Base-by-base conservation (phyloP, 2,888 invertebrate genomes). In the Mayetiola destructor region DNA sequence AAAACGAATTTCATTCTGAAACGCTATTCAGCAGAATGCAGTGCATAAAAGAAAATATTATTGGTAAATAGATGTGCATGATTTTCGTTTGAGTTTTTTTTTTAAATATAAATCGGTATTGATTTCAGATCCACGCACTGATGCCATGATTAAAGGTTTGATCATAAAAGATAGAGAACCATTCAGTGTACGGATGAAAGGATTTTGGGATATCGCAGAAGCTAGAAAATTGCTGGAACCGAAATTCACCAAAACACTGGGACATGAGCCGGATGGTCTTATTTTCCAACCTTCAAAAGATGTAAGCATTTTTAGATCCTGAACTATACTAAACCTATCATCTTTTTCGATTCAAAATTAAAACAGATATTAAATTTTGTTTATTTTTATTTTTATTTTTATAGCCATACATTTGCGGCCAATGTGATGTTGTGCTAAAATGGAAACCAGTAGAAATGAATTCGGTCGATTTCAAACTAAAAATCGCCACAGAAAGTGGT, bases 391-490 rank as follows among this genome's bases (percentile, higher is more conserved):
- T n/a, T 56, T n/a, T n/a, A 60, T 57, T 61, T 59, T 72, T 76
- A 58, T 69, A 90, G 84, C 82, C 85, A 0, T 99, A 99, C 68
- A 75, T 77, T 14, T 75, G 88, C 8, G 99, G 99, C 0, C 77
- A 81, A 6, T 93, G 90, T 65, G 75, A 78, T 35, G 80, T 84
- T 48, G 90, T 96, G 1, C 76, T 99, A 16, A 99, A 99, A 72
- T 99, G 99, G 99, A 99, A 99, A 68, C 97, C 99, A 0, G 76
- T 84, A 3, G 80, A 85, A 59, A 80, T 92, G 73, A 99, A 99
- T 75, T 95, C 96, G 4, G 86, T 99, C 0, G 99, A 99, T 73
- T 99, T 99, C 70, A 82, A 80, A 65, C 74, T 99, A 59, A 85
- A 87, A 72, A 87, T 99, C 57, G 77, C 79, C 1, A 81, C 75